phyloP scores from a whole-genome alignment of 1,140 invertebrate species.

The Drosophila kohkoa region DNA sequence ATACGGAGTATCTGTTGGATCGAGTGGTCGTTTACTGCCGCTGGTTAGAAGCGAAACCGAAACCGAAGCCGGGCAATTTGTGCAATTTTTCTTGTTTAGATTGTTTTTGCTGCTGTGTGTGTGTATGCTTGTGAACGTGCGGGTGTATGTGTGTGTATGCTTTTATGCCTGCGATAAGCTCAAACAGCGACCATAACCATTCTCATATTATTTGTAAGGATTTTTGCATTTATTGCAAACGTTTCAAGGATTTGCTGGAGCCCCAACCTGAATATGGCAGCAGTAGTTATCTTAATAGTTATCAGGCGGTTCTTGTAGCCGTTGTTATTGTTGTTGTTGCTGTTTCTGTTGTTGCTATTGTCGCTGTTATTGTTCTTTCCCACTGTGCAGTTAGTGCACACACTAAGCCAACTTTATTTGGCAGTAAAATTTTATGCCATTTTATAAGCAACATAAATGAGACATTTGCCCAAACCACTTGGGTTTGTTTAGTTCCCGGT shows the following conservation, averaged over 20 bases:
- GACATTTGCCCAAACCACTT: slow-evolving; percentile 54
- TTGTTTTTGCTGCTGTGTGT: slow-evolving; percentile 65
- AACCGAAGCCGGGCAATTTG: slow-evolving; percentile 75
- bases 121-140: slow-evolving; percentile 37
- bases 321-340: slow-evolving; percentile 24
- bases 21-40: slow-evolving; percentile 45
- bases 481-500: not conserved
- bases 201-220: slow-evolving; percentile 82
- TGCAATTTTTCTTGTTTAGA: slow-evolving; percentile 81
- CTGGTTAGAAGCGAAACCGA: slow-evolving; percentile 62
- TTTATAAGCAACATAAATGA: slow-evolving; percentile 69
- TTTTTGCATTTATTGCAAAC: slow-evolving; percentile 81
- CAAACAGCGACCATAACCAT: slow-evolving; percentile 75
- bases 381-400: slow-evolving; percentile 54
- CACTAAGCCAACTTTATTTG: slow-evolving; percentile 62
- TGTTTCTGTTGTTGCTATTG: slow-evolving; percentile 8
- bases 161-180: slow-evolving; percentile 80
- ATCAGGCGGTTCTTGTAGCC: slow-evolving; percentile 65
- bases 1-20: slow-evolving; percentile 44
- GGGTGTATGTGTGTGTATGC: slow-evolving; percentile 50
- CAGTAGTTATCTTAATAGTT: slow-evolving; percentile 80
- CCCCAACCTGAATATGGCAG: slow-evolving; percentile 62
- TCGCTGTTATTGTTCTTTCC: slow-evolving; percentile 23
- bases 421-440: slow-evolving; percentile 71
- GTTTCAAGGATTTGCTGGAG: slow-evolving; percentile 69